These are phyloP conservation scores for Eupeodes latifasciatus DNA, from an alignment of 2,888 invertebrate genomes.

Conservation along the genomic window DNA sequence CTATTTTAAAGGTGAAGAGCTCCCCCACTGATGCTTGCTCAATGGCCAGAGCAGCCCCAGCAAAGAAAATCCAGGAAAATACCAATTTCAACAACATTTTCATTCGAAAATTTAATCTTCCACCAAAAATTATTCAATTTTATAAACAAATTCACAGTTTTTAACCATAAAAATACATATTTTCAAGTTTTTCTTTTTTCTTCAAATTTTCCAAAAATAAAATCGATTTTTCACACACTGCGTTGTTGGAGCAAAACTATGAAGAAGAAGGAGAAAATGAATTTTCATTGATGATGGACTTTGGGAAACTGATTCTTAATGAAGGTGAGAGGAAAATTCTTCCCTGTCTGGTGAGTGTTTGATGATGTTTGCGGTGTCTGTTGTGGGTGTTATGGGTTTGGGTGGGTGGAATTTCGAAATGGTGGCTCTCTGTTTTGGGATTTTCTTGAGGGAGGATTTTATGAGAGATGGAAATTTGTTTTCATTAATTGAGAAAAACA, in stretches of 20 bases:
- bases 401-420: background rate
- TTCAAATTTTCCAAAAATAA: slow-evolving; percentile 68
- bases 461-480: slow-evolving; percentile 1
- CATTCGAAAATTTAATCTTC: background rate
- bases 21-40: slow-evolving; percentile 85
- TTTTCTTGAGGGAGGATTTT: slow-evolving; percentile 20
- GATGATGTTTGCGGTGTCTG: background rate
- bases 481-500: background rate
- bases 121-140: background rate
- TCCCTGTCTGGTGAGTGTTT: background rate
- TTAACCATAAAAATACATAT: slow-evolving; percentile 47
- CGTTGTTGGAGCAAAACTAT: background rate
- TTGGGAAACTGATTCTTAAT: slow-evolving; percentile 57
- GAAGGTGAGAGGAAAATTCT: slow-evolving; percentile 44
- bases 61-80: slow-evolving; percentile 18
- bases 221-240: slow-evolving; percentile 71
- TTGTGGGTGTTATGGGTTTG: slow-evolving; percentile 5
- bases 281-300: slow-evolving; percentile 52
- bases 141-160: slow-evolving; percentile 11
- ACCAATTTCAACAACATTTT: slow-evolving; percentile 39
- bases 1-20: slow-evolving; percentile 91
- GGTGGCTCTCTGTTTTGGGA: slow-evolving; percentile 68
- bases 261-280: slow-evolving; percentile 19
- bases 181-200: slow-evolving; percentile 29
- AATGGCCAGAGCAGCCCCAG: slow-evolving; percentile 59